These are phyloP conservation scores for Euphonia xanthogaster DNA, from an alignment of 2,797 vertebrate species.

Conservation along the genomic window DNA sequence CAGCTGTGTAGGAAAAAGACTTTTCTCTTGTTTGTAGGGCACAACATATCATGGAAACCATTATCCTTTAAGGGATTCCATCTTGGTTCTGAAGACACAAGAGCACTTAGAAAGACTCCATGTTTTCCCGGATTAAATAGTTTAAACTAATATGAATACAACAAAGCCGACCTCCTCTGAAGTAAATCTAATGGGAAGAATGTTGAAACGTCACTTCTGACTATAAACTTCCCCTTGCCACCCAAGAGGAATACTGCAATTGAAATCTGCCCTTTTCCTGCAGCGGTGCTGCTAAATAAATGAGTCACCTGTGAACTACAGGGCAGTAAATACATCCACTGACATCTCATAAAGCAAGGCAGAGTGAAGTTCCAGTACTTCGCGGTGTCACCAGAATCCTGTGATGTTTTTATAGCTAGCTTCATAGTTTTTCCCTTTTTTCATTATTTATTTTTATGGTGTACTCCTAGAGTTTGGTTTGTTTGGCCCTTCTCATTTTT, in stretches of 20 bases:
- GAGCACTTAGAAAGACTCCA: background rate
- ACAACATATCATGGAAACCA: background rate
- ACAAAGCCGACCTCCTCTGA: background rate
- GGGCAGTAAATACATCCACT: conserved; percentile 70
- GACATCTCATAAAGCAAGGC: conserved; percentile 71
- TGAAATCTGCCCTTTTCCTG: conserved; percentile 55
- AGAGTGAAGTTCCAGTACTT: conserved; percentile 67
- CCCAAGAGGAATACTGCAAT: conserved; percentile 29
- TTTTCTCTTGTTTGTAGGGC: background rate
- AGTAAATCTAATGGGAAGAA: background rate
- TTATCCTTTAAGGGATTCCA: background rate
- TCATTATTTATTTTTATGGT: conserved; percentile 52
- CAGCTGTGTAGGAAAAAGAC: background rate
- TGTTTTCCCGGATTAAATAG: background rate
- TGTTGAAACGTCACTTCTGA: conserved; percentile 12
- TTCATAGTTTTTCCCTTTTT: conserved; percentile 28
- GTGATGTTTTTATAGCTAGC: conserved; percentile 69
- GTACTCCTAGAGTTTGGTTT: conserved; percentile 15
- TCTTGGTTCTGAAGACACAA: background rate
- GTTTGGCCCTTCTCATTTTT: background rate
- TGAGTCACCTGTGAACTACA: conserved; percentile 66
- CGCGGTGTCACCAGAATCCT: conserved; percentile 58
- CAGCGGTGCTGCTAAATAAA: conserved; percentile 68
- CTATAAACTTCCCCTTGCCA: conserved; percentile 17
- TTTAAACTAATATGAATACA: background rate